phyloP scores from a whole-genome alignment of 2,888 invertebrate genomes.

The Polydrusus cervinus region DNA sequence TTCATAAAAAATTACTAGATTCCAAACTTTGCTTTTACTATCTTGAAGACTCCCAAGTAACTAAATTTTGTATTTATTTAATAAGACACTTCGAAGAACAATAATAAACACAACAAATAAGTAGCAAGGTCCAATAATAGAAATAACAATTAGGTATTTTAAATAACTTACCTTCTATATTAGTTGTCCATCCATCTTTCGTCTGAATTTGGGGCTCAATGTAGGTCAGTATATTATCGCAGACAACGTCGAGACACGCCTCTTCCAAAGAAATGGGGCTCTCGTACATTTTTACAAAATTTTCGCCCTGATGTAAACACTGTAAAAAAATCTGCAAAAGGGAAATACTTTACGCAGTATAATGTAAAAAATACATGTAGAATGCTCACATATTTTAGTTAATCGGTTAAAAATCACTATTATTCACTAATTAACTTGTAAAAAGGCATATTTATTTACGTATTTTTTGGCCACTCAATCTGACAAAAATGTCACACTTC shows the following conservation, averaged over 20 bases:
- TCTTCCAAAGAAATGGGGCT: constrained; percentile 78
- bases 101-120: neutral
- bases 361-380: neutral
- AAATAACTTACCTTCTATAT: constrained; percentile 49
- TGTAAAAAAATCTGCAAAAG: constrained; percentile 1
- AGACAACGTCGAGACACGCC: constrained; percentile 78
- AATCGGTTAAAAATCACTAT: constrained; percentile 9
- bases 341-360: neutral
- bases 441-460: constrained; percentile 39
- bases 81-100: no score
- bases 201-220: constrained; percentile 66
- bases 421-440: constrained; percentile 7
- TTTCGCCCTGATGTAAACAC: constrained; percentile 12
- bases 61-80: no score
- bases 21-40: no score
- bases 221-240: constrained; percentile 75
- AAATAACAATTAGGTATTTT: neutral
- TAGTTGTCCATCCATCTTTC: constrained; percentile 56
- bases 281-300: constrained; percentile 73
- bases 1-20: no score
- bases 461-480: constrained; percentile 13
- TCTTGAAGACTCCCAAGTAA: neutral
- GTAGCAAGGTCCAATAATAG: neutral
- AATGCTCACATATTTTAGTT: constrained; percentile 17
- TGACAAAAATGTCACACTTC: constrained; percentile 34